Evolutionary conservation across 2,888 invertebrate genomes (phyloP).

Genomic region (Agriotes lineatus): DNA sequence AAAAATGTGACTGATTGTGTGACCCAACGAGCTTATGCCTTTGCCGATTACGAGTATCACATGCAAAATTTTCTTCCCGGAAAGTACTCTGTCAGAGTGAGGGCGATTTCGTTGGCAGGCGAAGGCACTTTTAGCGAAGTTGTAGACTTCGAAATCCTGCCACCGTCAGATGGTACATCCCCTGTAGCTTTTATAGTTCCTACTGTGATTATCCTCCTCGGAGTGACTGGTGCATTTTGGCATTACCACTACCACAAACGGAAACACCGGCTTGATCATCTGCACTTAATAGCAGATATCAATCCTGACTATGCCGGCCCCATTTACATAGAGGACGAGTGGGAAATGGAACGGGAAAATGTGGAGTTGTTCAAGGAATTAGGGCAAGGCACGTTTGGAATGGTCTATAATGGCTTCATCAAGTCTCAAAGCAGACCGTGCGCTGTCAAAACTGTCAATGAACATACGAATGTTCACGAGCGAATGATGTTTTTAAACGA

Average conservation of each 20-base stretch:
- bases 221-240: constrained; percentile 42
- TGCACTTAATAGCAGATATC: constrained; percentile 69
- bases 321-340: constrained; percentile 75
- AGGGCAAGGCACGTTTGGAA: constrained; percentile 82
- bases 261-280: constrained; percentile 59
- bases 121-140: constrained; percentile 63
- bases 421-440: constrained; percentile 65
- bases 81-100: constrained; percentile 70
- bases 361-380: constrained; percentile 69
- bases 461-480: constrained; percentile 70
- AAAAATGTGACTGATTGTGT: constrained; percentile 68
- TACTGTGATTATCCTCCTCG: constrained; percentile 50
- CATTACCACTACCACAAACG: constrained; percentile 58
- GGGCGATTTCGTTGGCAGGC: constrained; percentile 73
- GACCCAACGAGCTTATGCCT: constrained; percentile 58
- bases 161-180: constrained; percentile 4
- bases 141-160: constrained; percentile 49
- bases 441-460: constrained; percentile 76
- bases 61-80: constrained; percentile 68
- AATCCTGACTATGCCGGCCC: constrained; percentile 76
- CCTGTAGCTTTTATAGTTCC: constrained; percentile 26
- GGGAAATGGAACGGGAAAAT: constrained; percentile 76
- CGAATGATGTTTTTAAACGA: constrained; percentile 77
- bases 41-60: constrained; percentile 52
- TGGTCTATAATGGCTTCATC: constrained; percentile 75